Evolutionary conservation across 2,797 vertebrate species (phyloP), one percentile per base, ranked within the genome.

Genomic region (Poliocrania exsul): DNA sequence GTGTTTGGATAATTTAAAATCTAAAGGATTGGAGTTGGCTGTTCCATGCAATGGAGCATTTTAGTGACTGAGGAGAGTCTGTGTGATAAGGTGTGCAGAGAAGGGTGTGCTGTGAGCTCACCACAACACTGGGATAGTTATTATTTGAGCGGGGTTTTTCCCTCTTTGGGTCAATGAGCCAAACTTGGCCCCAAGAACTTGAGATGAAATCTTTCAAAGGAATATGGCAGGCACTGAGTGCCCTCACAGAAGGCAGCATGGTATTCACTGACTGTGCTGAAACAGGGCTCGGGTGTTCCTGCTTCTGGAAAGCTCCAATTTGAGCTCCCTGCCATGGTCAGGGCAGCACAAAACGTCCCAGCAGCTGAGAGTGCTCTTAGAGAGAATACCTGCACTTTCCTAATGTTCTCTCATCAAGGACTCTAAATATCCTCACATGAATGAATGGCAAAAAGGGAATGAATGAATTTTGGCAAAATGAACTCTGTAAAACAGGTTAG

Each of bases 401-500:
- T 46, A 29, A 38, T 7, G 81, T 69, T 96, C 95, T 93, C 73
- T 96, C 96, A 88, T 93, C 96, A 95, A 72, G 89, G 83, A 69
- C 87, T 90, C 90, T 74, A 73, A 64, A 73, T 86, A 75, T 95
- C 94, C 97, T 96, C 95, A 96, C 82, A 87, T 88, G 92, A 92
- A n/a, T n/a, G n/a, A n/a, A n/a, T n/a, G n/a, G n/a, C n/a, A n/a
- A n/a, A n/a, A n/a, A n/a, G n/a, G n/a, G n/a, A n/a, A n/a, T n/a
- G n/a, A 97, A 96, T 82, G 77, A 95, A 93, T 96, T 96, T 35
- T 53, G 56, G 56, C 84, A 86, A 93, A 93, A 62, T 77, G 66
- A 93, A 75, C 87, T 96, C 61, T 23, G 84, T 93, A 56, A 96
- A 96, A 95, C 87, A 96, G 95, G 93, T 93, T 66, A 91, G 94